phyloP scores from a whole-genome alignment of 2,888 invertebrate genomes.

The Podabrus alpinus region DNA sequence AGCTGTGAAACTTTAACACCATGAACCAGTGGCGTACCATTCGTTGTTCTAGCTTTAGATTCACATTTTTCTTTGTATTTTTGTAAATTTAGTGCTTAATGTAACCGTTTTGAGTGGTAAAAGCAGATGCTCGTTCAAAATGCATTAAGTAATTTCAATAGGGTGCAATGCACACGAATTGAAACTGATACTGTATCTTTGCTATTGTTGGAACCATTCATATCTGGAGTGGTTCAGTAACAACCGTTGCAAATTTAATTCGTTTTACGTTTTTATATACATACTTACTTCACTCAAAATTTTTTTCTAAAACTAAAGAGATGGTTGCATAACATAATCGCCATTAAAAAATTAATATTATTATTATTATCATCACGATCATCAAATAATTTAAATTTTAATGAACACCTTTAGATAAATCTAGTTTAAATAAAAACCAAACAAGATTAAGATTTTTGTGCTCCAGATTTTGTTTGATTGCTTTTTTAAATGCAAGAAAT shows the following conservation, averaged over 20 bases:
- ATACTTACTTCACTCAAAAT: background rate
- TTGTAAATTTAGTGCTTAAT: no score
- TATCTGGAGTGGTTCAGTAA: conserved; percentile 2
- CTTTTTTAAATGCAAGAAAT: background rate
- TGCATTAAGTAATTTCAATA: conserved; percentile 6
- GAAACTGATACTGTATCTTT: conserved; percentile 7
- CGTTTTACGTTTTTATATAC: background rate
- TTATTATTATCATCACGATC: background rate
- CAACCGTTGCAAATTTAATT: background rate
- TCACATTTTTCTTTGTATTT: background rate
- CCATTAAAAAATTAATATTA: background rate
- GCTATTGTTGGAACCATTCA: conserved; percentile 9
- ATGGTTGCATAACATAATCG: background rate
- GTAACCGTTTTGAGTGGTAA: background rate
- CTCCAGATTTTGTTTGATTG: background rate
- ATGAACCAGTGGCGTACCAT: background rate
- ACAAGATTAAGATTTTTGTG: background rate
- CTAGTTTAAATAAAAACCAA: background rate
- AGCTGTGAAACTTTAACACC: no score
- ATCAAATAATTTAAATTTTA: background rate
- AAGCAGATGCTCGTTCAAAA: conserved; percentile 7
- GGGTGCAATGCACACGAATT: conserved; percentile 1
- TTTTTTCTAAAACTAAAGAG: background rate
- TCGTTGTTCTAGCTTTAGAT: background rate
- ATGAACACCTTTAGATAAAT: background rate